Evolutionary conservation across 2,113 vertebrate species (phyloP).

Genomic region (Ornithorhynchus anatinus): DNA sequence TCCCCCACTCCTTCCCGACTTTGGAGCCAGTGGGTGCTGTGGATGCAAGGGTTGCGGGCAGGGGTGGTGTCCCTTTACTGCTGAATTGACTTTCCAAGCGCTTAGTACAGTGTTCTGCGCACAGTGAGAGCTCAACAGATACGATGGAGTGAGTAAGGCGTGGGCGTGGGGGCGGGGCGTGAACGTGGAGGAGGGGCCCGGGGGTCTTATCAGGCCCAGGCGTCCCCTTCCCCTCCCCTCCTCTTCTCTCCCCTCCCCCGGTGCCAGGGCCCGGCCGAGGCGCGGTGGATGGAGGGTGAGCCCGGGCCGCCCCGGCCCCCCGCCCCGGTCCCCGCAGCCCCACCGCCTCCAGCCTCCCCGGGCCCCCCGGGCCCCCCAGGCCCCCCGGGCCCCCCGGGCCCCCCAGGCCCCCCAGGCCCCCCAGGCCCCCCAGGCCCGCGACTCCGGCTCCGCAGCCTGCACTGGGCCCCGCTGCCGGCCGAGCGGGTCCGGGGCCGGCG

Average conservation of each 20-base stretch:
- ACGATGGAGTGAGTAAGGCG: no score
- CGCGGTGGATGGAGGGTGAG: neutral
- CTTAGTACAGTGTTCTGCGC: no score
- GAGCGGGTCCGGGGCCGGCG: slow-evolving; percentile 71
- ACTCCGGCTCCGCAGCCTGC: slow-evolving; percentile 73
- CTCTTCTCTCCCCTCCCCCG: neutral
- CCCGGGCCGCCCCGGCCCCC: neutral
- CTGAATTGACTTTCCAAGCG: no score
- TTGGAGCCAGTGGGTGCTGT: no score
- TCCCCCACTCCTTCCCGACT: no score
- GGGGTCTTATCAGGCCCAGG: neutral
- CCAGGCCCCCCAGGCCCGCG: neutral
- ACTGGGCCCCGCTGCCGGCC: slow-evolving; percentile 80
- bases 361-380: neutral
- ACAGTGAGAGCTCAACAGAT: no score
- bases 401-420: neutral
- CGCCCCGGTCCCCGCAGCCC: neutral
- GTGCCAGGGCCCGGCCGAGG: neutral
- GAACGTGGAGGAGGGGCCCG: neutral
- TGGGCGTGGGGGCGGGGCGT: no score
- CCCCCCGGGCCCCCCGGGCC: neutral
- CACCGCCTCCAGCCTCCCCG: neutral
- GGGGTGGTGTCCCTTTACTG: no score
- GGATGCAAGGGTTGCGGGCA: no score
- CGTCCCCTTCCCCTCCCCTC: rapidly evolving